Conservation (phyloP, 2,888 invertebrate species). For the Lasioglossum vierecki region DNA sequence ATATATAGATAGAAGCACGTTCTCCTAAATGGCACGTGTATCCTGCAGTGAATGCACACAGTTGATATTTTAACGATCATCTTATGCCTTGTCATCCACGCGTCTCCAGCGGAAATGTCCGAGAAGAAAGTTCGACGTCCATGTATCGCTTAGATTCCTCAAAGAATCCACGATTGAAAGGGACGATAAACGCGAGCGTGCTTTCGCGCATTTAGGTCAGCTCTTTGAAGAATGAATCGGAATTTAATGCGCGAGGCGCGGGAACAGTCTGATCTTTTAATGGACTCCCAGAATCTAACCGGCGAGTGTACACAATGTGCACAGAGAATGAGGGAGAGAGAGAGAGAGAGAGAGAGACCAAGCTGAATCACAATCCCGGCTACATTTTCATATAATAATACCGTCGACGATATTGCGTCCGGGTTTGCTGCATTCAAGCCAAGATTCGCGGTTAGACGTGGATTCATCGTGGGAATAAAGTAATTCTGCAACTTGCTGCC, state of each 20-base stretch:
- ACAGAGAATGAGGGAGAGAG: neutral
- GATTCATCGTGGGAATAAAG: slow-evolving; percentile 3
- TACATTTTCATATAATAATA: slow-evolving; percentile 10
- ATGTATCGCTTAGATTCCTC: neutral
- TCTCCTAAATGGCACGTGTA: no score
- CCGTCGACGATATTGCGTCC: slow-evolving; percentile 25
- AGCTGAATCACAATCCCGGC: slow-evolving; percentile 24
- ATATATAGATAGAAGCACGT: no score
- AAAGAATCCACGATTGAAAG: neutral
- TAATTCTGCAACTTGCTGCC: slow-evolving; percentile 11
- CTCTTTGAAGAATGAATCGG: slow-evolving; percentile 32
- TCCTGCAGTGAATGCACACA: no score
- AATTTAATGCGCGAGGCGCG: slow-evolving; percentile 33
- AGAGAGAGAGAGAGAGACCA: neutral
- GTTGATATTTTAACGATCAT: no score
- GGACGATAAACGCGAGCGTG: slow-evolving; percentile 1
- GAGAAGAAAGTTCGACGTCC: neutral
- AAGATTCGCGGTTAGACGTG: neutral
- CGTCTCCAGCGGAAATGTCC: neutral
- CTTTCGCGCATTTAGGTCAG: slow-evolving; percentile 28
- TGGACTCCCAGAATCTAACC: slow-evolving; percentile 25
- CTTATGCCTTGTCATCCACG: neutral
- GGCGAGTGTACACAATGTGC: neutral
- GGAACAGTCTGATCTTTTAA: slow-evolving; percentile 53
- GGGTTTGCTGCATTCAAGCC: slow-evolving; percentile 16